A percentile compares a stretch with the other conserved stretches of the same genome.
phyloP scores from a whole-genome alignment of 1,140 invertebrate species.

The Berghia stephanieae region DNA sequence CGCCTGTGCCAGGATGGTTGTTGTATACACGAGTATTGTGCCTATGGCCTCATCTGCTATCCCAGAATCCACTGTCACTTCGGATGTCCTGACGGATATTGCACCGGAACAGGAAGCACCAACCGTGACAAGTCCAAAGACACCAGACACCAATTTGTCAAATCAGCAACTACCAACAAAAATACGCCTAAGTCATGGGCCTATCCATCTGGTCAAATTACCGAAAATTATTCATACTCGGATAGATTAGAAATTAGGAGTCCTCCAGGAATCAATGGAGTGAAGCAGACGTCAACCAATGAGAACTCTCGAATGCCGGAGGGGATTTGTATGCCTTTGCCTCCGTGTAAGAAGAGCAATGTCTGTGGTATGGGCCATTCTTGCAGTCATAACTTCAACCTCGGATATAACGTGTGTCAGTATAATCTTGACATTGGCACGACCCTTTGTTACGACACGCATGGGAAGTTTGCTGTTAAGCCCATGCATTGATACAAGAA shows the following conservation, averaged over 20 bases:
- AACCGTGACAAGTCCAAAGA: neutral
- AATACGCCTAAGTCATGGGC: no score
- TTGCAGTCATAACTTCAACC: conserved; percentile 55
- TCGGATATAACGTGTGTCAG: conserved; percentile 58
- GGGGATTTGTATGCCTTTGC: conserved; percentile 54
- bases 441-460: conserved; percentile 73
- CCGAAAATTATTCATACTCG: no score
- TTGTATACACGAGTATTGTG: conserved; percentile 60
- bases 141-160: neutral
- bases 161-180: no score
- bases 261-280: no score
- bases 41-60: conserved; percentile 58
- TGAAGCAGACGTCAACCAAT: no score
- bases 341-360: conserved; percentile 41
- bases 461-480: conserved; percentile 37
- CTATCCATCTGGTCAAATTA: no score
- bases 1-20: conserved; percentile 53
- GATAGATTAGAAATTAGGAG: no score
- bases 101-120: conserved; percentile 24
- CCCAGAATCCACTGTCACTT: conserved; percentile 55
- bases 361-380: conserved; percentile 47
- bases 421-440: conserved; percentile 59
- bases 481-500: no score
- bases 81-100: conserved; percentile 58
- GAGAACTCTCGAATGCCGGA: no score